Conservation (phyloP, 1,140 invertebrate genomes). For the Heliothis subflexa region DNA sequence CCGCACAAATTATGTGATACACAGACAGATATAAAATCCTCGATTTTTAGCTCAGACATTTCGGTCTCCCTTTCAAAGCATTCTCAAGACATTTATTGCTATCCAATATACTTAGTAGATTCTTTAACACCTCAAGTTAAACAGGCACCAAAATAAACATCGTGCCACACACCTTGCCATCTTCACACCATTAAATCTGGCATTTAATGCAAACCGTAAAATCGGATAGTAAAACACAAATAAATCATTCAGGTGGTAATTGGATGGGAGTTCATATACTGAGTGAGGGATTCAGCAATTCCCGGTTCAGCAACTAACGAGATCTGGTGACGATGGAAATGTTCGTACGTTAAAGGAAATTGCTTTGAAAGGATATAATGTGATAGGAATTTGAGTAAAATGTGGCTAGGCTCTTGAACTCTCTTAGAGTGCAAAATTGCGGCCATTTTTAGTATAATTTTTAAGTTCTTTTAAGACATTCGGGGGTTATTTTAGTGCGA, state of each 20-base stretch:
- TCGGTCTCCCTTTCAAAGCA: no score
- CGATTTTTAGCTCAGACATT: no score
- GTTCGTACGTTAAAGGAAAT: no score
- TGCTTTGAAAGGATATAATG: no score
- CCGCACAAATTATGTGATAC: background rate
- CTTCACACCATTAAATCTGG: background rate
- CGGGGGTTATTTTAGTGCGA: no score
- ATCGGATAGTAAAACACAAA: conserved; percentile 17
- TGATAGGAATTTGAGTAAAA: no score
- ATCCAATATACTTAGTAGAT: background rate
- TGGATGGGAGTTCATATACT: background rate
- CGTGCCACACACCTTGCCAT: background rate
- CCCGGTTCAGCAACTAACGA: background rate
- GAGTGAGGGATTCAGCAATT: background rate
- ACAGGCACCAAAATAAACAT: background rate
- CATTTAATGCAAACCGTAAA: conserved; percentile 9
- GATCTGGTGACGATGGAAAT: background rate
- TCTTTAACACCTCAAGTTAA: background rate
- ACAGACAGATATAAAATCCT: no score
- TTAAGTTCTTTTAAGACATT: no score
- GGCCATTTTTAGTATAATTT: no score
- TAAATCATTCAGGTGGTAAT: conserved; percentile 9
- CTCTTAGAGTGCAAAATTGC: no score
- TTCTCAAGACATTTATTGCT: background rate
- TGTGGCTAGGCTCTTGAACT: no score